A percentile compares a stretch with the other conserved stretches of the same genome.
Conservation (phyloP, 2,797 vertebrate genomes). For the Malurus leucopterus region DNA sequence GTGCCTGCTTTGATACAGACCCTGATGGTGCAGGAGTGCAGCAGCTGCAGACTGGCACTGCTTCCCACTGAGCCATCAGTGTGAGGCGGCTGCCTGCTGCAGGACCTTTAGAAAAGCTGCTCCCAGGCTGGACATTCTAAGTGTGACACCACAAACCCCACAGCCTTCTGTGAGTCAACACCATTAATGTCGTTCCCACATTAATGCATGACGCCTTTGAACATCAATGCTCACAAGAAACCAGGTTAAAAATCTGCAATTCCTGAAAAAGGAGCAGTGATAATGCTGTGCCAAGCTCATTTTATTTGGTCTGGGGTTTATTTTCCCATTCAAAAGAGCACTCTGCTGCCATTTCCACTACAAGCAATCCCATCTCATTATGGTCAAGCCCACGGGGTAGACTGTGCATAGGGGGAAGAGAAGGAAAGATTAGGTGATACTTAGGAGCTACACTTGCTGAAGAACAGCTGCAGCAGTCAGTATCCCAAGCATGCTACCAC, state of each 20-base stretch:
- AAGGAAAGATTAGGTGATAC: not conserved
- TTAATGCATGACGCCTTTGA: not conserved
- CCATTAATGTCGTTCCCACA: not conserved
- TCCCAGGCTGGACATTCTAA: not conserved
- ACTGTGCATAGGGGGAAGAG: not conserved
- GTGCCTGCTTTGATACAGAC: not conserved
- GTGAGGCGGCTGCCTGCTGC: not conserved
- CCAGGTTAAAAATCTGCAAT: not conserved
- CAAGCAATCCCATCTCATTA: not conserved
- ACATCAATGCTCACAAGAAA: not conserved
- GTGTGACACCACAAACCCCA: not conserved
- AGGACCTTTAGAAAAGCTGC: not conserved
- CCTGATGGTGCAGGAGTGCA: not conserved
- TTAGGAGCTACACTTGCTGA: not conserved
- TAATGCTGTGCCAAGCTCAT: not conserved
- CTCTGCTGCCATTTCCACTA: not conserved
- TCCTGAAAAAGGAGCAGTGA: not conserved
- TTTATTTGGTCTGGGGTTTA: not conserved
- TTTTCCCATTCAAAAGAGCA: not conserved
- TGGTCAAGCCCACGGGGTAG: not conserved
- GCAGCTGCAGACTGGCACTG: not conserved
- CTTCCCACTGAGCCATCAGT: not conserved
- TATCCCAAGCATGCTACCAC: not conserved
- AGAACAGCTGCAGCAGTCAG: conserved; percentile 5
- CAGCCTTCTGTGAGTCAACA: not conserved